Evolutionary conservation across 2,113 vertebrate genomes (phyloP), one percentile per base, ranked within the genome.

Genomic region (Mus musculus): DNA sequence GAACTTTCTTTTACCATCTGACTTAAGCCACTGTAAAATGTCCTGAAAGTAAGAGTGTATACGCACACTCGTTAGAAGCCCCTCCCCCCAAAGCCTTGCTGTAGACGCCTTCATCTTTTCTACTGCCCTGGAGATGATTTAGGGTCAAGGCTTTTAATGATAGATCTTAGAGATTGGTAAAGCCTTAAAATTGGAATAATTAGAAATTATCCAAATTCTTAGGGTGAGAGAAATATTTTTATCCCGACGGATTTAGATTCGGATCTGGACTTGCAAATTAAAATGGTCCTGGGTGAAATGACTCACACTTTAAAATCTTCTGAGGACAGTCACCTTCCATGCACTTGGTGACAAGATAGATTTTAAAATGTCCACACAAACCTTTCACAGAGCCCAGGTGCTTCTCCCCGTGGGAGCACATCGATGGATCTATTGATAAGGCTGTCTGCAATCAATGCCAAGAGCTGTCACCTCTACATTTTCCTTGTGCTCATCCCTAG

Each of bases 151-250:
- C 30, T 81, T 69, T 59, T 0, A 39, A 78, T 81, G 72, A 26
- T 10, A 85, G 49, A 72, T 59, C 30, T 49, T 30, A 65, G 54
- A 75, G 78, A 39, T 80, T 69, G 39, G 87, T 6, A 52, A 76
- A 56, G 36, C 42, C 24, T 92, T 85, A 30, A 82, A 33, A 85
- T 76, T 26, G 42, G 84, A 76, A 86, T 75, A 77, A 69, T 67
- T 67, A 87, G 90, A 93, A 93, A 87, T 61, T n/a, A 77, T n/a
- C 72, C 61, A 49, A 26, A 24, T 6, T 84, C 63, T 92, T 65
- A 84, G 46, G 56, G 52, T 63, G 96, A 92, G 95, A 88, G 95
- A 88, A 77, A 84, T 80, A 87, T 63, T 63, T 85, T 93, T 61
- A 86, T 87, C 90, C 78, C 36, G 16, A 0, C 33, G 88, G 85